Conservation (phyloP, 2,113 vertebrate species). For the Platycercus adscitus region DNA sequence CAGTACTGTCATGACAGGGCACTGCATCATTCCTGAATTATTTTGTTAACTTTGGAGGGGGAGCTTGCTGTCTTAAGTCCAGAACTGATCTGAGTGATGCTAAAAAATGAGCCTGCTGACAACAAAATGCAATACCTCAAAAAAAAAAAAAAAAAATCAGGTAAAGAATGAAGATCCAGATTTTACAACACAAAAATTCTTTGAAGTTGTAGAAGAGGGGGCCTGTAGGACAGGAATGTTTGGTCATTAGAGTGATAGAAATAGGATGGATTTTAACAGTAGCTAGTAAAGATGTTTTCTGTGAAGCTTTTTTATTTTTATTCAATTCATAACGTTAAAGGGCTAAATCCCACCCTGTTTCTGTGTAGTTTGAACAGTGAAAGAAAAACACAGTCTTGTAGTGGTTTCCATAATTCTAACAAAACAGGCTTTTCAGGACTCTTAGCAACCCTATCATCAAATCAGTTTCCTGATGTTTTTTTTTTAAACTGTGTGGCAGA, state of each 20-base stretch:
- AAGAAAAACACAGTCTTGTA: background rate
- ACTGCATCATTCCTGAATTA: constrained; percentile 13
- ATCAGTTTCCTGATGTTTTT: background rate
- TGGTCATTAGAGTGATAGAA: background rate
- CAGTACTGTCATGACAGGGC: background rate
- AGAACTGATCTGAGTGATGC: background rate
- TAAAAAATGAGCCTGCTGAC: background rate
- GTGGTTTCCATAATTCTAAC: background rate
- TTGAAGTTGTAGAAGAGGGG: background rate
- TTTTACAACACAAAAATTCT: background rate
- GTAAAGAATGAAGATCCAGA: background rate
- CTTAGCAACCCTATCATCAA: background rate
- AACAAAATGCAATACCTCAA: background rate
- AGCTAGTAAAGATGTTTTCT: background rate
- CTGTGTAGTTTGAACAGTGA: background rate
- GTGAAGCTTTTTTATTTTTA: background rate
- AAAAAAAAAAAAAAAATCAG: background rate
- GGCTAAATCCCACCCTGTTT: background rate
- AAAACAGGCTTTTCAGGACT: background rate
- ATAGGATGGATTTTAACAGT: background rate
- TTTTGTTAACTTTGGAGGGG: background rate
- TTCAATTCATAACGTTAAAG: background rate
- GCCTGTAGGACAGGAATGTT: background rate
- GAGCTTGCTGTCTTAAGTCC: background rate
- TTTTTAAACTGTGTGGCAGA: background rate